Conservation (phyloP, 2,888 invertebrate species). For the Prostheceraeus crozeri region DNA sequence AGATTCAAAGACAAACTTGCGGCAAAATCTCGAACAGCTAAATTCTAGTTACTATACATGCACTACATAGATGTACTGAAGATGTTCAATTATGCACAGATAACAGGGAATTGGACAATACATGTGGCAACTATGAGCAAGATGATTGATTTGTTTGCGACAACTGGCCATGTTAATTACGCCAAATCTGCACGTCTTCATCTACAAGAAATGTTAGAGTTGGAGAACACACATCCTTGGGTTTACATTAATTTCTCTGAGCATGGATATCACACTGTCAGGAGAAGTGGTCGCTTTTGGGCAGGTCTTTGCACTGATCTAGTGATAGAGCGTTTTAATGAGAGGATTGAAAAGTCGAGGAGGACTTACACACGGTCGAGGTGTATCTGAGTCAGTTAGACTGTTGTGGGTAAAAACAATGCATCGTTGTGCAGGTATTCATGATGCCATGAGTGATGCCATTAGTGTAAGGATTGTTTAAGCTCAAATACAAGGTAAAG, state of each 20-base stretch:
- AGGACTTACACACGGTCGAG: constrained; percentile 42
- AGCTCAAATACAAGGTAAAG: too few species aligned
- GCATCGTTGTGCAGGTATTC: constrained; percentile 8
- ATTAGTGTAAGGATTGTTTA: too few species aligned
- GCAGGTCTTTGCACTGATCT: constrained; percentile 44
- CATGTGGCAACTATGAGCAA: background rate
- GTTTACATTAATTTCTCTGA: constrained; percentile 39
- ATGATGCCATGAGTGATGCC: background rate
- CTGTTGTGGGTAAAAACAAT: constrained; percentile 37
- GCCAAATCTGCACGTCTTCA: constrained; percentile 19
- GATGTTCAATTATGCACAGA: background rate
- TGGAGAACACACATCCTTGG: background rate
- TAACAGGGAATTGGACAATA: background rate
- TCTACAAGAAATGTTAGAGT: constrained; percentile 12
- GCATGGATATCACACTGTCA: constrained; percentile 40
- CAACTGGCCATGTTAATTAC: constrained; percentile 6
- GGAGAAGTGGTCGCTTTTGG: constrained; percentile 43
- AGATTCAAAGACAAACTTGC: too few species aligned
- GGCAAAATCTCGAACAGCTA: too few species aligned
- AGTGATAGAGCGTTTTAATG: constrained; percentile 44
- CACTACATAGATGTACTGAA: constrained; percentile 4
- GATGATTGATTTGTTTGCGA: constrained; percentile 7
- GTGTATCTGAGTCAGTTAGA: constrained; percentile 40
- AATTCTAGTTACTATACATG: too few species aligned
- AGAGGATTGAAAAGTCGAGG: constrained; percentile 42